Evolutionary conservation across 2,888 invertebrate species (phyloP).

Genomic region (Keiferia lycopersicella): DNA sequence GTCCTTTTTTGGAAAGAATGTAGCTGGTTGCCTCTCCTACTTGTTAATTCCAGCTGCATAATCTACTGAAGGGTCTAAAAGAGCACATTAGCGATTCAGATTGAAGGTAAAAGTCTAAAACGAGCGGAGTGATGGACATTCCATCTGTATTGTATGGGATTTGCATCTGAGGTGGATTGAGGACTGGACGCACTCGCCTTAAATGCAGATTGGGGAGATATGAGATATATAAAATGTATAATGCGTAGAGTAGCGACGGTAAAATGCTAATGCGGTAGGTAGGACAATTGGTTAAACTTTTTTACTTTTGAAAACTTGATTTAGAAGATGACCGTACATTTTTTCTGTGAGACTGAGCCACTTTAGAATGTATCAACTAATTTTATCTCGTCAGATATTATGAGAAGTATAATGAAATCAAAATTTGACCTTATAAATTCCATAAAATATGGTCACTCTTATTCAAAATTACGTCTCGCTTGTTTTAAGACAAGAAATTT

Average conservation of each 20-base stretch:
- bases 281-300: neutral
- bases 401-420: neutral
- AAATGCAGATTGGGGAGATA: constrained; percentile 66
- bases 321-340: neutral
- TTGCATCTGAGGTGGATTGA: constrained; percentile 68
- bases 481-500: constrained; percentile 10
- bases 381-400: neutral
- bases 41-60: constrained; percentile 25
- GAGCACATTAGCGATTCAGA: constrained; percentile 71
- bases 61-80: constrained; percentile 34
- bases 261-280: constrained; percentile 18
- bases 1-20: neutral
- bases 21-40: neutral
- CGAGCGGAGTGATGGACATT: constrained; percentile 73
- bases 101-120: constrained; percentile 56
- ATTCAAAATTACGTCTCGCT: constrained; percentile 19
- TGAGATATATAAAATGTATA: constrained; percentile 54
- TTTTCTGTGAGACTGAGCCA: neutral
- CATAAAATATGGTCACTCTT: constrained; percentile 11
- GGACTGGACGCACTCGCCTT: constrained; percentile 54
- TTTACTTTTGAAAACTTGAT: neutral
- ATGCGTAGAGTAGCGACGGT: constrained; percentile 40
- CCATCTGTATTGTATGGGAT: constrained; percentile 66
- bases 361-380: neutral
- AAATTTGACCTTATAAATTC: constrained; percentile 16